Evolutionary conservation across 2,888 invertebrate genomes (phyloP).

Genomic region (Leptura quadrifasciata): DNA sequence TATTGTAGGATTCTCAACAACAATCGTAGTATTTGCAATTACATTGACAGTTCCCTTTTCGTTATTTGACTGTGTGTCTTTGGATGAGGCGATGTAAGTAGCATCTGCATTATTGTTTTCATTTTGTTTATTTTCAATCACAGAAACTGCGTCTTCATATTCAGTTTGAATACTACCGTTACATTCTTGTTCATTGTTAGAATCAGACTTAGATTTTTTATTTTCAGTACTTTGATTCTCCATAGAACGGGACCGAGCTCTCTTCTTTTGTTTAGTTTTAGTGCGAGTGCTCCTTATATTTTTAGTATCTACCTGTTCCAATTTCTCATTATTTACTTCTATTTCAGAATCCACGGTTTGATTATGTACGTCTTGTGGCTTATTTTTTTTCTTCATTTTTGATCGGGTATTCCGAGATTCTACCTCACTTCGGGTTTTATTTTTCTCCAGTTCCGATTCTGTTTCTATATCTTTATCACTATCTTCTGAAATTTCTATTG

Average conservation of each 20-base stretch:
- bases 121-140: conserved; percentile 53
- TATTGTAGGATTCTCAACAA: conserved; percentile 55
- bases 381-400: conserved; percentile 44
- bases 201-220: conserved; percentile 56
- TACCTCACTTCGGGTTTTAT: neutral
- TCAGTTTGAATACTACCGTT: conserved; percentile 65
- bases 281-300: conserved; percentile 48
- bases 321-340: conserved; percentile 9
- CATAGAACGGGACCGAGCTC: conserved; percentile 30
- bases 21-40: conserved; percentile 51
- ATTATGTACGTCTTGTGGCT: neutral
- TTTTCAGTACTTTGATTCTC: conserved; percentile 35
- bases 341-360: neutral
- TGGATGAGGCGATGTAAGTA: conserved; percentile 34
- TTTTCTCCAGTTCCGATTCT: conserved; percentile 41
- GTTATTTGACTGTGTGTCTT: neutral
- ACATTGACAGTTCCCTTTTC: neutral
- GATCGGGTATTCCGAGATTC: conserved; percentile 42
- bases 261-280: conserved; percentile 47
- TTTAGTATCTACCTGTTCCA: conserved; percentile 27
- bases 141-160: conserved; percentile 73
- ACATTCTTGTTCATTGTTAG: conserved; percentile 31
- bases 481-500: conserved; percentile 58
- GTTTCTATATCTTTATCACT: conserved; percentile 58
- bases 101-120: conserved; percentile 36